phyloP scores from a whole-genome alignment of 2,113 vertebrate genomes.

The Lutjanus erythropterus region DNA sequence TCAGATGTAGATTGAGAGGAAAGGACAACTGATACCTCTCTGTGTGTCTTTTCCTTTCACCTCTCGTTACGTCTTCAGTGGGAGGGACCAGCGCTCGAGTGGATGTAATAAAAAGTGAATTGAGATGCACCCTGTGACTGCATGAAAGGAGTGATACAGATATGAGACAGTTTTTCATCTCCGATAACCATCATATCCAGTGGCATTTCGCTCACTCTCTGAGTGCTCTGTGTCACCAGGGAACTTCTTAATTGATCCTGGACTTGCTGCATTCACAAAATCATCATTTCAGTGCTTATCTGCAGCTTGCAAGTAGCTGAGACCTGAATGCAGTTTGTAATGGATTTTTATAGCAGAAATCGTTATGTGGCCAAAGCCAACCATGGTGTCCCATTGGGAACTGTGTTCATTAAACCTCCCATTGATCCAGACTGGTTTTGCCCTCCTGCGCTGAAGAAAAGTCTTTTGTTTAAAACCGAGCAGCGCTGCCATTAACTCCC shows the following conservation, averaged over 20 bases:
- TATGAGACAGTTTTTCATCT: constrained; percentile 12
- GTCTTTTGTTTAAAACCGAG: constrained; percentile 59
- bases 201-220: constrained; percentile 13
- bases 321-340: constrained; percentile 50
- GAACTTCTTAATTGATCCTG: constrained; percentile 54
- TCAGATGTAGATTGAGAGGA: neutral
- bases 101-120: neutral
- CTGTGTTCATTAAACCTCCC: constrained; percentile 69
- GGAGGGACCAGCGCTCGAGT: neutral
- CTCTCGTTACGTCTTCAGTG: neutral
- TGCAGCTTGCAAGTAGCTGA: constrained; percentile 42
- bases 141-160: constrained; percentile 3
- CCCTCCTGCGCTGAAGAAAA: constrained; percentile 54
- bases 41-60: neutral
- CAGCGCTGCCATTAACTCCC: constrained; percentile 40
- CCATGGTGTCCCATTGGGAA: constrained; percentile 55
- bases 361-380: constrained; percentile 50
- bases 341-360: constrained; percentile 73
- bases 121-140: constrained; percentile 2
- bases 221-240: constrained; percentile 10
- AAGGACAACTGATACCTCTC: neutral
- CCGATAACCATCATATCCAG: constrained; percentile 14
- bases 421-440: constrained; percentile 72
- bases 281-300: constrained; percentile 34
- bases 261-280: constrained; percentile 36